phyloP scores from a whole-genome alignment of 1,140 invertebrate genomes.

The Zophobas morio region DNA sequence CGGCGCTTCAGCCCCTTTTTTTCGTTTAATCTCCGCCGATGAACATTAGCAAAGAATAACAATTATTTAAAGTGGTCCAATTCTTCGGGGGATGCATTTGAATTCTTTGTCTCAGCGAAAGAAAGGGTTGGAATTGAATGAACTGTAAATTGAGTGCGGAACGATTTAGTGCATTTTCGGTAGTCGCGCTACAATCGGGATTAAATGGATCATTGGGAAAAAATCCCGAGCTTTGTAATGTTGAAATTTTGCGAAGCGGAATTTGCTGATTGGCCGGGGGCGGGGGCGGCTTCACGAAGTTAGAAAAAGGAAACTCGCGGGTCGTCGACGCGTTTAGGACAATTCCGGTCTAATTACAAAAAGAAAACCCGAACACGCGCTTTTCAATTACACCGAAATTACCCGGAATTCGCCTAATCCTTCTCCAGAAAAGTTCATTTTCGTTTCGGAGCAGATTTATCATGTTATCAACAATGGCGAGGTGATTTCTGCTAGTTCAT shows the following conservation, averaged over 20 bases:
- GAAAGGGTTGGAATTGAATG: conserved; percentile 59
- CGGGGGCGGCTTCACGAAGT: too few species aligned
- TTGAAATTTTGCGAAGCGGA: conserved; percentile 1
- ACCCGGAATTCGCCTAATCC: too few species aligned
- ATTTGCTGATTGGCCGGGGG: too few species aligned
- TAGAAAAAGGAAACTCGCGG: too few species aligned
- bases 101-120: conserved; percentile 55
- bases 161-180: conserved; percentile 54
- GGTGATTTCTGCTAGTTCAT: conserved; percentile 57
- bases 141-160: conserved; percentile 55
- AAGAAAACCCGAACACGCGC: not conserved
- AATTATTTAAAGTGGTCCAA: conserved; percentile 60
- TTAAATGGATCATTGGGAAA: conserved; percentile 40
- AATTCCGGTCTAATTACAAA: too few species aligned
- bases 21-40: conserved; percentile 55
- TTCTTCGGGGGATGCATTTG: conserved; percentile 55
- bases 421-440: conserved; percentile 25
- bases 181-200: conserved; percentile 37
- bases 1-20: conserved; percentile 21
- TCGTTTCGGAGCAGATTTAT: conserved; percentile 57
- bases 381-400: too few species aligned
- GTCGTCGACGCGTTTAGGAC: too few species aligned
- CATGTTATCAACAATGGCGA: conserved; percentile 61
- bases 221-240: conserved; percentile 14
- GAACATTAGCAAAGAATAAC: conserved; percentile 58